Percentiles rank a stretch among this genome's conserved stretches.
These are phyloP conservation scores for Gavia stellata DNA, from an alignment of 2,113 vertebrate species.

Conservation along the genomic window DNA sequence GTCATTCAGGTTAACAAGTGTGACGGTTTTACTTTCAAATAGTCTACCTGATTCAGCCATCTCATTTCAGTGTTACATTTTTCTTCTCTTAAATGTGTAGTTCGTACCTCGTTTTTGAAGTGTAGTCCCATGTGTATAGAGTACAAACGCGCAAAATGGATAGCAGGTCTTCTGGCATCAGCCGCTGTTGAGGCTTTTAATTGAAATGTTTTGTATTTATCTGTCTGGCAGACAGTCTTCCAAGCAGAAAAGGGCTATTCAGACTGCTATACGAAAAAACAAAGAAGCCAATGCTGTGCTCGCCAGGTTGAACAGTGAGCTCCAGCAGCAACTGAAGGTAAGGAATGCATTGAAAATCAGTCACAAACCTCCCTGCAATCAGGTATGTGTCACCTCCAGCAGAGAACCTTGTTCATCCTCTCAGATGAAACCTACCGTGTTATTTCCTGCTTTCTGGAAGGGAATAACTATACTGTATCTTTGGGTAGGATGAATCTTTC, in stretches of 20 bases:
- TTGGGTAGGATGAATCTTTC: neutral
- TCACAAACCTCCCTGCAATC: neutral
- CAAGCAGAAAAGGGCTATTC: conserved; percentile 92
- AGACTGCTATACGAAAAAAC: conserved; percentile 92
- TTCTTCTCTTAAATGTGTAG: neutral
- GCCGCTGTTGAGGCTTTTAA: neutral
- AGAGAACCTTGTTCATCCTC: neutral
- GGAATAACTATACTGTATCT: neutral
- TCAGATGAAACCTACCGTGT: neutral
- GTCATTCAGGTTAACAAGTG: conserved; percentile 29
- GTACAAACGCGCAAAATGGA: neutral
- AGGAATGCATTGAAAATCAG: neutral
- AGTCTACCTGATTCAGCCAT: neutral
- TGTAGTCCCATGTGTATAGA: neutral
- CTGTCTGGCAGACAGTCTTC: conserved; percentile 79
- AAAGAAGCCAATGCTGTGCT: conserved; percentile 93
- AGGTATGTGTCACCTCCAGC: neutral
- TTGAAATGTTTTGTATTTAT: conserved; percentile 47
- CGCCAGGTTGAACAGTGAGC: conserved; percentile 92
- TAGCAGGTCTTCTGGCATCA: neutral
- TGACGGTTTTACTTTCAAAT: neutral
- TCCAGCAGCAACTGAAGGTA: conserved; percentile 97
- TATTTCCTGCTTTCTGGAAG: neutral
- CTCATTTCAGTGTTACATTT: neutral
- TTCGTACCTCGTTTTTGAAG: neutral